phyloP scores from a whole-genome alignment of 2,113 vertebrate species.

The Pyrgilauda ruficollis region DNA sequence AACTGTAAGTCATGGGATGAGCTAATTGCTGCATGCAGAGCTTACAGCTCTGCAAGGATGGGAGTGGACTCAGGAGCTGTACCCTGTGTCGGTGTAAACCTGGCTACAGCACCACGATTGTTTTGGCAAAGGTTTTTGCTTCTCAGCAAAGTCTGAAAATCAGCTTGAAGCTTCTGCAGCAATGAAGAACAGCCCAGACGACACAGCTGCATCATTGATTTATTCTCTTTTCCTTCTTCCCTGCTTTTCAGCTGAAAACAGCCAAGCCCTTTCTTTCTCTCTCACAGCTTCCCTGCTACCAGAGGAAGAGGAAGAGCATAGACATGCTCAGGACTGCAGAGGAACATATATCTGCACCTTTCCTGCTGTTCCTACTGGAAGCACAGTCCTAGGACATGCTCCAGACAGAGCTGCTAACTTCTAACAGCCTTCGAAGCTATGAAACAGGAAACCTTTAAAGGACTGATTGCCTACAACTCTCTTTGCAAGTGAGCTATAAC shows the following conservation, averaged over 20 bases:
- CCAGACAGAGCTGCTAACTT: background rate
- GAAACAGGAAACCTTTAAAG: background rate
- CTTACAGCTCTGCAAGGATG: background rate
- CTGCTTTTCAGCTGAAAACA: background rate
- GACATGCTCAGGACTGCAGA: background rate
- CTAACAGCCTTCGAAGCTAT: background rate
- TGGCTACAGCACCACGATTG: background rate
- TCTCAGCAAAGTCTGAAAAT: background rate
- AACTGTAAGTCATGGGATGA: background rate
- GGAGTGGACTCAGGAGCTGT: background rate
- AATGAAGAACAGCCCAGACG: background rate
- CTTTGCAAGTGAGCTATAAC: background rate
- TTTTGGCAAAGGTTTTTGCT: background rate
- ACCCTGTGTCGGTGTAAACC: background rate
- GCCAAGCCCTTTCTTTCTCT: background rate
- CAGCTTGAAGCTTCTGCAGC: background rate
- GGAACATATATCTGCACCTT: background rate
- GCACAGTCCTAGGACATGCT: background rate
- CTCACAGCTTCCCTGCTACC: background rate
- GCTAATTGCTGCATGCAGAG: background rate
- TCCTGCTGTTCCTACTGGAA: background rate
- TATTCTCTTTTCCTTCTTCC: background rate
- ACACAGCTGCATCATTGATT: rapidly evolving
- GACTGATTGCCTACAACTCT: background rate
- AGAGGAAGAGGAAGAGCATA: background rate